phyloP scores from a whole-genome alignment of 2,797 vertebrate species.

The Poeciliopsis gracilis region DNA sequence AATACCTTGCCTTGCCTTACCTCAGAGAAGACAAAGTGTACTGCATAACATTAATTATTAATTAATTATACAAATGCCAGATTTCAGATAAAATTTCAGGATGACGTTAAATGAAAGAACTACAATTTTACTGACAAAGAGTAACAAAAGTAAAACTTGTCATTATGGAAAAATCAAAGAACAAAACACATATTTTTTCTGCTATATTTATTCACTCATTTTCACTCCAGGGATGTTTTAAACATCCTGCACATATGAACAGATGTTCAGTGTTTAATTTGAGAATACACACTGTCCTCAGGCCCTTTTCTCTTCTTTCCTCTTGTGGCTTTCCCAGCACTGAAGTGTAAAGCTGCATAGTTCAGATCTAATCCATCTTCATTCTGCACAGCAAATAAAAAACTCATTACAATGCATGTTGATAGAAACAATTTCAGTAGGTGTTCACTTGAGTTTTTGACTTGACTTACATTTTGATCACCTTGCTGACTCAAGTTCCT shows the following conservation, averaged over 20 bases:
- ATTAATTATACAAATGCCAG: neutral
- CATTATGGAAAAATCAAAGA: neutral
- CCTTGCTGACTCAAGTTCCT: neutral
- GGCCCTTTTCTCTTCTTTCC: neutral
- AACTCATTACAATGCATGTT: neutral
- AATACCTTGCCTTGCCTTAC: no score
- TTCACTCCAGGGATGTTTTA: neutral
- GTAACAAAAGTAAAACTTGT: neutral
- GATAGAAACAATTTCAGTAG: accelerated
- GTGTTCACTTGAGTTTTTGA: neutral
- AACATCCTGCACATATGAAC: neutral
- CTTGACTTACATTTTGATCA: neutral
- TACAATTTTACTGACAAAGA: neutral
- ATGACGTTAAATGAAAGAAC: neutral
- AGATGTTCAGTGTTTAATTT: neutral
- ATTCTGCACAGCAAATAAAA: neutral
- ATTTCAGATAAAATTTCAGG: neutral
- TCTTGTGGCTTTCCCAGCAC: conserved; percentile 1
- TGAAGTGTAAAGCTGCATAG: conserved; percentile 13
- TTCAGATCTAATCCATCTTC: neutral
- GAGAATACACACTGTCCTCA: neutral
- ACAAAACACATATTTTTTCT: neutral
- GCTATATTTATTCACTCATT: neutral
- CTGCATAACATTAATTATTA: no score
- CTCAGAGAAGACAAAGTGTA: neutral